These are phyloP conservation scores for Dichetophora obliterata DNA, from an alignment of 2,888 invertebrate species.

Conservation along the genomic window DNA sequence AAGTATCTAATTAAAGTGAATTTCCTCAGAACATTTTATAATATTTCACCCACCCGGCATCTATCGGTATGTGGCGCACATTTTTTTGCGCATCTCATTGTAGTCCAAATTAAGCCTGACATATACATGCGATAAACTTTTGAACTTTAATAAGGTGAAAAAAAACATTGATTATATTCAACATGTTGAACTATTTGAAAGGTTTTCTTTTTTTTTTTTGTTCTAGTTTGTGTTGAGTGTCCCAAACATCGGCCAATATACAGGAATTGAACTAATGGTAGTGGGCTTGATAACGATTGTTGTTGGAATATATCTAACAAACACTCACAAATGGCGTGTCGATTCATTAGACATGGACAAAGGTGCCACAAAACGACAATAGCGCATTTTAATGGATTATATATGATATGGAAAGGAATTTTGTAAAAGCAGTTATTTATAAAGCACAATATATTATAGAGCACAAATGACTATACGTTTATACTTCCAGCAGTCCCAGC, in stretches of 20 bases:
- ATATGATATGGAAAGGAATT: not conserved
- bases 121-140: conserved; percentile 51
- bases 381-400: too few relatives aligned
- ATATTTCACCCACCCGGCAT: conserved; percentile 42
- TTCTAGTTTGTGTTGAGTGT: conserved; percentile 54
- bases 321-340: conserved; percentile 55
- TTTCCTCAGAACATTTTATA: not conserved
- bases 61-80: conserved; percentile 54
- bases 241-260: conserved; percentile 54
- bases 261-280: conserved; percentile 54
- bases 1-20: not conserved
- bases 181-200: not conserved
- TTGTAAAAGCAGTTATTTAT: too few relatives aligned
- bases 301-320: conserved; percentile 51
- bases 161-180: not conserved
- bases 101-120: conserved; percentile 46
- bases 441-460: too few relatives aligned
- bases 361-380: not conserved
- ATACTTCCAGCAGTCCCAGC: too few relatives aligned
- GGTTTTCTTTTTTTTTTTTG: not conserved
- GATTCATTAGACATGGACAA: conserved; percentile 29
- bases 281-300: conserved; percentile 53
- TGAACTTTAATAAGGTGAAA: conserved; percentile 53
- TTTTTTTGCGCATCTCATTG: conserved; percentile 59
- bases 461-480: too few relatives aligned